A percentile compares a stretch with the other conserved stretches of the same genome.
phyloP scores from a whole-genome alignment of 1,140 invertebrate species.

The Ectropis grisescens region DNA sequence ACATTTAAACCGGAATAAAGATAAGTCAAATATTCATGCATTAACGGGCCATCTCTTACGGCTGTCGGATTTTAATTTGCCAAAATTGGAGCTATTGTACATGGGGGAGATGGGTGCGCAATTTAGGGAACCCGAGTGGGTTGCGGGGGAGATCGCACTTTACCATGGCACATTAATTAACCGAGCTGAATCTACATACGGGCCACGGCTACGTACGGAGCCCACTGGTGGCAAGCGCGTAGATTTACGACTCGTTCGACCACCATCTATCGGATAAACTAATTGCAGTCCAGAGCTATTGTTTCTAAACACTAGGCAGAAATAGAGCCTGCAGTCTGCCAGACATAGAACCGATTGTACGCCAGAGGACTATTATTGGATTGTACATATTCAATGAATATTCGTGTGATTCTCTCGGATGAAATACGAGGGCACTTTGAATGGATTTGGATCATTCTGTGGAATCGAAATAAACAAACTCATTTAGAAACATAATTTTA shows the following conservation, averaged over 20 bases:
- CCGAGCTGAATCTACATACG: conserved; percentile 58
- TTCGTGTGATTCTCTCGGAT: conserved; percentile 1
- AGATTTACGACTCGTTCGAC: conserved; percentile 62
- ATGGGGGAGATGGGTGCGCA: conserved; percentile 50
- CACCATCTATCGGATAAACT: conserved; percentile 63
- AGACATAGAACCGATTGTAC: conserved; percentile 27
- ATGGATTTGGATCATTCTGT: too few relatives aligned
- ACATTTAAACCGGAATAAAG: too few relatives aligned
- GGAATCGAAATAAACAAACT: too few relatives aligned
- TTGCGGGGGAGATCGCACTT: conserved; percentile 38
- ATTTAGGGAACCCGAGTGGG: conserved; percentile 45
- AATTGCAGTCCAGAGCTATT: conserved; percentile 61
- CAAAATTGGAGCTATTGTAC: conserved; percentile 46
- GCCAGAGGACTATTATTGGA: conserved; percentile 29
- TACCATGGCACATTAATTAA: conserved; percentile 63
- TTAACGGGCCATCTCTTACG: conserved; percentile 21
- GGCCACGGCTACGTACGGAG: conserved; percentile 41
- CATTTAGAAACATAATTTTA: too few relatives aligned
- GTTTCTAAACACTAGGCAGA: conserved; percentile 54
- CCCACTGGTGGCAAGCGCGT: conserved; percentile 49
- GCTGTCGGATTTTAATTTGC: conserved; percentile 51
- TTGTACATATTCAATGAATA: conserved; percentile 13
- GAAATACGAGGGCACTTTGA: too few relatives aligned
- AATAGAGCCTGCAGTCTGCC: conserved; percentile 23
- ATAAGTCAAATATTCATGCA: too few relatives aligned